These are phyloP conservation scores for Drosophila simulans DNA, from an alignment of 1,140 invertebrate species.

Conservation along the genomic window DNA sequence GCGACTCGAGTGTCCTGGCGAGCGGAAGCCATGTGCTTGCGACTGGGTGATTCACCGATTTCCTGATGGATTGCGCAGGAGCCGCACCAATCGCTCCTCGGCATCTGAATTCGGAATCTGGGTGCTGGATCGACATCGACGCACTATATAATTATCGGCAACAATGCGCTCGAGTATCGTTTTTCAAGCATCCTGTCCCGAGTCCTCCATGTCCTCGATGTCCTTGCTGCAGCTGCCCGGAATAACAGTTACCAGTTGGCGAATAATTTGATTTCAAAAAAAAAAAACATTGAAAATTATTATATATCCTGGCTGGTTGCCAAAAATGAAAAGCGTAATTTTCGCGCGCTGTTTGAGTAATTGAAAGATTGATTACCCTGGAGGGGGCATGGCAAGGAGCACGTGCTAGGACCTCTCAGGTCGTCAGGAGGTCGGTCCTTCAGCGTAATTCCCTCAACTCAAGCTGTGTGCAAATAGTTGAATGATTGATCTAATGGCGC, in stretches of 20 bases:
- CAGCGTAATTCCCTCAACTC: slow-evolving; percentile 1
- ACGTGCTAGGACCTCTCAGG: slow-evolving; percentile 28
- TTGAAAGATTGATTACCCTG: slow-evolving; percentile 63
- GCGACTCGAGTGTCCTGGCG: slow-evolving; percentile 38
- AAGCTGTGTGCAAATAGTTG: slow-evolving; percentile 16
- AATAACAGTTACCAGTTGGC: slow-evolving; percentile 55
- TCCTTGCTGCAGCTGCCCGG: slow-evolving; percentile 45
- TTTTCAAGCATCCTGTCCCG: slow-evolving; percentile 77
- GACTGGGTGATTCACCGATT: slow-evolving; percentile 3
- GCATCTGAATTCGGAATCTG: slow-evolving; percentile 9
- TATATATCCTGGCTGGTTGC: slow-evolving; percentile 13
- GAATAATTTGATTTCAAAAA: slow-evolving; percentile 64
- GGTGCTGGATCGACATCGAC: slow-evolving; percentile 20
- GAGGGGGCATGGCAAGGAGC: slow-evolving; percentile 5
- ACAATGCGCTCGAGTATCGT: slow-evolving; percentile 68
- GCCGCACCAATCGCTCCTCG: slow-evolving; percentile 21
- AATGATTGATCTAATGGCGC: slow-evolving; percentile 24
- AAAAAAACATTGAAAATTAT: slow-evolving; percentile 41
- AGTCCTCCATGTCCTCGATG: not conserved
- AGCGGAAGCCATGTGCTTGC: slow-evolving; percentile 60
- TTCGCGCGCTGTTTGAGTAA: slow-evolving; percentile 37
- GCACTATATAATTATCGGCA: slow-evolving; percentile 71
- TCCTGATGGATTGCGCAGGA: slow-evolving; percentile 43
- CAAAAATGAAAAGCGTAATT: slow-evolving; percentile 24
- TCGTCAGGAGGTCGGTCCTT: slow-evolving; percentile 10